Conservation (phyloP, 2,888 invertebrate genomes). For the Tipula confusa region DNA sequence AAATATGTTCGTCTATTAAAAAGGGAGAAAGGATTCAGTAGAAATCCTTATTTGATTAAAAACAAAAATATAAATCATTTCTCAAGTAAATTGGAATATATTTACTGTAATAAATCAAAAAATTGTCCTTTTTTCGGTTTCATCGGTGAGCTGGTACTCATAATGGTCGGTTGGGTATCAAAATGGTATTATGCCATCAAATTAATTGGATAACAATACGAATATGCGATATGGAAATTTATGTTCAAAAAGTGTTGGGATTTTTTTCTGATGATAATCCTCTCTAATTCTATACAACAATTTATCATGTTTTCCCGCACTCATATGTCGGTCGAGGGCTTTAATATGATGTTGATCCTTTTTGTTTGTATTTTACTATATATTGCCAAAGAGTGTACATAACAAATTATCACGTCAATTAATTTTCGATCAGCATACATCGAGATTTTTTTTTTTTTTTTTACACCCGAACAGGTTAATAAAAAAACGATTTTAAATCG, state of each 20-base stretch:
- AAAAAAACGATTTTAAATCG: background rate
- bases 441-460: background rate
- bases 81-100: conserved; percentile 12
- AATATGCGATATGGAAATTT: background rate
- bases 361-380: too few relatives aligned
- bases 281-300: background rate
- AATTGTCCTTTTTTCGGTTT: background rate
- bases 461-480: background rate
- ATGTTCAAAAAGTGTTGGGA: background rate
- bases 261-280: too few relatives aligned
- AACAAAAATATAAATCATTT: background rate
- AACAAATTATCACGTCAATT: conserved; percentile 25
- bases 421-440: background rate
- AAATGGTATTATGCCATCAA: background rate
- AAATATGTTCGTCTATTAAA: background rate
- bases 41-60: background rate
- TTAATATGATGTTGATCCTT: background rate
- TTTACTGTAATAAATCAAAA: conserved; percentile 1
- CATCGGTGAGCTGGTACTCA: background rate
- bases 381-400: background rate
- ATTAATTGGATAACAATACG: conserved; percentile 25
- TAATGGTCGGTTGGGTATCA: background rate
- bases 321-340: background rate
- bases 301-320: background rate
- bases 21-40: background rate